Percentiles rank a stretch among this genome's conserved stretches.
These are phyloP conservation scores for Mastigias papua DNA, from an alignment of 30 jellyfish, hydroid and myxozoan species.

Conservation along the genomic window DNA sequence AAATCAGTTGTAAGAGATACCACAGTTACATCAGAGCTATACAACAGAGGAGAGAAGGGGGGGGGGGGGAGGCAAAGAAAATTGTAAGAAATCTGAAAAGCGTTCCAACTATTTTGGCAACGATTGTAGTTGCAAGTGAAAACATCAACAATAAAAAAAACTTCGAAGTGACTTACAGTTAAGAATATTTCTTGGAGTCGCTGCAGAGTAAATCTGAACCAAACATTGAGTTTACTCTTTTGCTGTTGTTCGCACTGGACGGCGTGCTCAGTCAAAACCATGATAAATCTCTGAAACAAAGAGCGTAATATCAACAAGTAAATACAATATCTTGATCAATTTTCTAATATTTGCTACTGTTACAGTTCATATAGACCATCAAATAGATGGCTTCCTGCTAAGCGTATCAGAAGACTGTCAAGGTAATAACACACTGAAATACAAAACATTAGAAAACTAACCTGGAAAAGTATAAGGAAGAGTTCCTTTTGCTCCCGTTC, in stretches of 20 bases:
- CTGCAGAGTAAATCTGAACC: constrained; percentile 96
- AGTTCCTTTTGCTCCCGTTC: constrained; percentile 93
- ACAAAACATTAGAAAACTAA: constrained; percentile 25
- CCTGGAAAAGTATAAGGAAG: constrained; percentile 94
- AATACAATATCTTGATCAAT: too few species aligned
- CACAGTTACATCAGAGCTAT: too few species aligned
- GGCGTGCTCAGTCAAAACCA: constrained; percentile 93
- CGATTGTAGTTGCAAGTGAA: constrained; percentile 4
- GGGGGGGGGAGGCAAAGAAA: too few species aligned
- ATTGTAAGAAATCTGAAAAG: too few species aligned
- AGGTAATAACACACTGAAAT: too few species aligned
- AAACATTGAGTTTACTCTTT: constrained; percentile 74
- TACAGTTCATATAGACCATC: not conserved
- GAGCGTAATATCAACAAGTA: not conserved
- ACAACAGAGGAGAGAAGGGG: too few species aligned
- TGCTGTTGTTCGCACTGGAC: constrained; percentile 96
- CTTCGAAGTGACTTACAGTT: constrained; percentile 62
- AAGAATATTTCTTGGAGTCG: constrained; percentile 95
- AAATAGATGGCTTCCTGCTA: too few species aligned
- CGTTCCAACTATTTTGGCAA: too few species aligned
- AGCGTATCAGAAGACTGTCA: too few species aligned
- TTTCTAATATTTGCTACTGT: too few species aligned
- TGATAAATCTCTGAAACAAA: constrained; percentile 85
- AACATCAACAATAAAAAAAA: not conserved
- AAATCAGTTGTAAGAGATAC: too few species aligned